These are phyloP conservation scores for Diaperis boleti DNA, from an alignment of 2,888 invertebrate genomes.

Conservation along the genomic window DNA sequence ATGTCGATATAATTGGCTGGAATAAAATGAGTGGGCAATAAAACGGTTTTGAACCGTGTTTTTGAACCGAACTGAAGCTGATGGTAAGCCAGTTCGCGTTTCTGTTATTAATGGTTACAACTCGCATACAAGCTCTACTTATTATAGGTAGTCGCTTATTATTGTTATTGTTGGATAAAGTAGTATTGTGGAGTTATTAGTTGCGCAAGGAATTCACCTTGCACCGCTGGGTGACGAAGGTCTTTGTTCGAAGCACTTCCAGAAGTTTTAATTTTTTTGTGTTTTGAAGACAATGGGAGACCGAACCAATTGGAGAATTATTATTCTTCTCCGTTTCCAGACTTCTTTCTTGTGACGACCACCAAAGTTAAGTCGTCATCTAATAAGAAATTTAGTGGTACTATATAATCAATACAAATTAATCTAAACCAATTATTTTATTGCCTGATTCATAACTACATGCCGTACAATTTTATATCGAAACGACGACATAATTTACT, in stretches of 20 bases:
- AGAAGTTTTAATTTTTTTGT: neutral
- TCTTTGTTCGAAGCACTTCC: constrained; percentile 7
- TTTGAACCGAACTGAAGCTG: constrained; percentile 18
- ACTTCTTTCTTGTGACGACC: too few species aligned
- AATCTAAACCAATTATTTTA: too few species aligned
- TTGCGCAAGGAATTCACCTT: constrained; percentile 34
- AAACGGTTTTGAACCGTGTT: constrained; percentile 44
- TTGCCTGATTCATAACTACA: too few species aligned
- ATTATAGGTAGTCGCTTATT: constrained; percentile 43
- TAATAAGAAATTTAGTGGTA: too few species aligned
- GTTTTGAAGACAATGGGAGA: too few species aligned
- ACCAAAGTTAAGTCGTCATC: too few species aligned
- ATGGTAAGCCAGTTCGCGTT: constrained; percentile 44
- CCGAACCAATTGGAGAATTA: too few species aligned
- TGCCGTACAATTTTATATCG: neutral
- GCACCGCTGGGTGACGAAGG: constrained; percentile 1
- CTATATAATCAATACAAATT: too few species aligned
- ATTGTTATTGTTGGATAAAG: constrained; percentile 43
- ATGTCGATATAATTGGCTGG: constrained; percentile 49
- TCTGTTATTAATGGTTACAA: constrained; percentile 46
- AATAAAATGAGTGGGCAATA: constrained; percentile 50
- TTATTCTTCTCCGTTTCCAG: too few species aligned
- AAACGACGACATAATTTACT: neutral
- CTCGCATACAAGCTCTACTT: constrained; percentile 44
- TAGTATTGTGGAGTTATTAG: constrained; percentile 34